Conservation (phyloP, 2,797 vertebrate species). For the Anguilla anguilla region DNA sequence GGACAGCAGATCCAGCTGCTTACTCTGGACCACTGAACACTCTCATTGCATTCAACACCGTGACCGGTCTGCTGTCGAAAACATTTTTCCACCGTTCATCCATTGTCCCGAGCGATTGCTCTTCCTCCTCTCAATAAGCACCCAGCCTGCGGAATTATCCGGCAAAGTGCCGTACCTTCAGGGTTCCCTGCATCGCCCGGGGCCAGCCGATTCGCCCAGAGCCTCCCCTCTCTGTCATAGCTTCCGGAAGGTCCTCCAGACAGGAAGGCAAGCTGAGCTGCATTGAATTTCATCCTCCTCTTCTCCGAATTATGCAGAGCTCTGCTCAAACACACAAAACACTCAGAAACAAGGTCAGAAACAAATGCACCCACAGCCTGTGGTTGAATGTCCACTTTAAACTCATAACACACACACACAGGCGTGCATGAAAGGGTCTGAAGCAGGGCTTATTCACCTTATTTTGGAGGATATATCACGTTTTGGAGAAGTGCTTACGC, state of each 20-base stretch:
- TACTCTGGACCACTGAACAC: neutral
- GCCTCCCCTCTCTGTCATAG: constrained; percentile 32
- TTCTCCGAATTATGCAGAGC: neutral
- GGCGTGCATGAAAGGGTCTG: neutral
- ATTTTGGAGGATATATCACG: neutral
- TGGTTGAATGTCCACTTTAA: neutral
- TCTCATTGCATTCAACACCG: neutral
- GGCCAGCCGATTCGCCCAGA: constrained; percentile 20
- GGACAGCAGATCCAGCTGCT: neutral
- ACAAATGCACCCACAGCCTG: neutral
- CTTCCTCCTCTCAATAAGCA: constrained; percentile 3
- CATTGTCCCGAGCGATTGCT: neutral
- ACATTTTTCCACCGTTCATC: neutral
- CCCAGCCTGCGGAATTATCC: neutral
- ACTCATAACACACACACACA: neutral
- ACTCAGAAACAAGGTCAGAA: neutral
- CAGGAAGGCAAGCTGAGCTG: constrained; percentile 6
- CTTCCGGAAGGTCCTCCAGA: constrained; percentile 26
- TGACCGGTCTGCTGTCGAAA: neutral
- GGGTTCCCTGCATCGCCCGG: neutral
- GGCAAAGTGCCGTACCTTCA: constrained; percentile 8
- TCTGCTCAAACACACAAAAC: neutral
- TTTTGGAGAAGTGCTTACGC: neutral
- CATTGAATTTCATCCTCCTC: constrained; percentile 30
- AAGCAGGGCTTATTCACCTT: neutral